Evolutionary conservation across 2,797 vertebrate species (phyloP), one percentile per base, ranked within the genome.

Genomic region (Pangasius sanitwongsei): DNA sequence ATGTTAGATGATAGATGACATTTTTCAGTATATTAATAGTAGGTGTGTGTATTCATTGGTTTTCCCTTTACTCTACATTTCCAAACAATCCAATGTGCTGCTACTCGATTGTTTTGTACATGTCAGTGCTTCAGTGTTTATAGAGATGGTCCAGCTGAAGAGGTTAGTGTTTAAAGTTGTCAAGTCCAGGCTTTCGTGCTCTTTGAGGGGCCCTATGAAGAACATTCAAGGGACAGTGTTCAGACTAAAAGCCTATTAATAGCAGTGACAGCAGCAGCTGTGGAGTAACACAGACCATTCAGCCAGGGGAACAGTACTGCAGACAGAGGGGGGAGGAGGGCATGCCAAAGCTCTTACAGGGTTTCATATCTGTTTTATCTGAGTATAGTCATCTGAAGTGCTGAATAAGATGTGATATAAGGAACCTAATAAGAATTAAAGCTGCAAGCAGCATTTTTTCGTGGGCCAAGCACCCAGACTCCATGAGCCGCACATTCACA

Each of bases 191-290:
- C 57, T 91, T 87, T 89, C 48, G 86, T 91, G 88, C 89, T 89
- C 77, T 91, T 87, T 81, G 72, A 75, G 90, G 92, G 90, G 87
- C 85, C 90, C 92, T 89, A 81, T 90, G 91, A 89, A 92, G 87
- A 90, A 89, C 70, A 91, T 87, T 74, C 89, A 92, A 90, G 94
- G 91, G 93, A 92, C 89, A 83, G 77, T 81, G 89, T 93, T 93
- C 89, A 92, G 90, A 93, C 59, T 65, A 89, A 80, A 93, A 92
- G 69, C 81, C 91, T 94, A 88, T 89, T 86, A 90, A 87, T 91
- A 92, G 81, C 86, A 72, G 41, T 92, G 89, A 89, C 89, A 88
- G 89, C 81, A 91, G 87, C 90, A 92, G 92, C 91, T 91, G 92
- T 89, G 89, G 82, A 89, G 86, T 80, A 90, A 91, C 83, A 88